Evolutionary conservation across 2,113 vertebrate genomes (phyloP), one percentile per base, ranked within the genome.

Genomic region (Malurus cyaneus): DNA sequence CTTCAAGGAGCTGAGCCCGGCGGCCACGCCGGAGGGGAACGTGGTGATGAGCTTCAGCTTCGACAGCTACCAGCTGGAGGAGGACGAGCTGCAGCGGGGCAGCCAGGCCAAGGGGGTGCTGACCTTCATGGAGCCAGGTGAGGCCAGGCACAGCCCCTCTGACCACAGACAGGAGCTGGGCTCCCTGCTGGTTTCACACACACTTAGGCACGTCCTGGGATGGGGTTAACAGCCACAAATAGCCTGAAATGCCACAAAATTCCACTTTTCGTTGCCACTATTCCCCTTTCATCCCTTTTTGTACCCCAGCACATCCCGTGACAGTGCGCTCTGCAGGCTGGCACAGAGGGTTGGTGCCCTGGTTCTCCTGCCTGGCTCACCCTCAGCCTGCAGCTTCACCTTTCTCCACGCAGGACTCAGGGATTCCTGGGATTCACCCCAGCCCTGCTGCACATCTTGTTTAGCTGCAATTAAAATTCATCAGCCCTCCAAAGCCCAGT

Each of bases 21-120:
- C 26, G 2, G 97, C 96, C 71, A 98, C 98, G 0, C 98, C 98
- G 0, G 98, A 99, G 82, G 97, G 98, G 18, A 98, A 98, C 18
- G 96, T 98, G 96, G 98, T 99, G 96, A 98, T 98, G 98, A 99
- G 99, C 98, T 99, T 98, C 97, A 99, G 99, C 97, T 99, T 99
- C 6, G 98, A 99, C 96, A 98, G 98, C 59, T 98, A 99, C 97
- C 99, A 98, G 96, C 98, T 99, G 97, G 99, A 99, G 93, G 99
- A 99, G 94, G 98, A 98, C 15, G 98, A 98, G 80, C 97, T 98
- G 82, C 97, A 96, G 56, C 86, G 94, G 93, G 98, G 98, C 7
- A 97, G 97, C 78, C 98, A 98, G 10, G 98, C 98, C 97, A 98
- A 98, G 97, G 98, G 98, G 1, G 88, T 98, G 50, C 98, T 99